These are phyloP conservation scores for Liposcelis brunnea DNA, from an alignment of 2,888 invertebrate species.

Conservation along the genomic window DNA sequence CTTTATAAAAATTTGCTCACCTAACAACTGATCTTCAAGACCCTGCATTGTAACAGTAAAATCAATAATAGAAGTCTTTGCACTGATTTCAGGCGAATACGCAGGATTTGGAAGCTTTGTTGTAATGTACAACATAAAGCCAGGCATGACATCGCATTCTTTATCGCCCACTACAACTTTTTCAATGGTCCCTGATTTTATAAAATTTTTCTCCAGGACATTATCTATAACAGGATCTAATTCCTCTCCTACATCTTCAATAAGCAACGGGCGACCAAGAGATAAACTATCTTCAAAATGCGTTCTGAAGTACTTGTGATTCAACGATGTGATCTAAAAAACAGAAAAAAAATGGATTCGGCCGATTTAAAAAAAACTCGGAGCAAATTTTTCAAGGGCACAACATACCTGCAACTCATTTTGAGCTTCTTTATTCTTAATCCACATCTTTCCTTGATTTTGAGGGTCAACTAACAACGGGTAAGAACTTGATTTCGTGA, in stretches of 20 bases:
- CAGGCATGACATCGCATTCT: conserved; percentile 91
- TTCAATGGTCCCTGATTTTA: conserved; percentile 89
- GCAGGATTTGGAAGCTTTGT: conserved; percentile 93
- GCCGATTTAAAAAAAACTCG: neutral
- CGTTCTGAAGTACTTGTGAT: conserved; percentile 90
- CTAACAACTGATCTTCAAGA: conserved; percentile 84
- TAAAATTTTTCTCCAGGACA: conserved; percentile 91
- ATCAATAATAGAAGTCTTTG: conserved; percentile 91
- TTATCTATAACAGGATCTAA: conserved; percentile 93
- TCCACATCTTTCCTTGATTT: conserved; percentile 95
- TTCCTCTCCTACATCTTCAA: conserved; percentile 90
- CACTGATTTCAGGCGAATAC: conserved; percentile 91
- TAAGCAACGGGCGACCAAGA: conserved; percentile 70
- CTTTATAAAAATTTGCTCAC: conserved; percentile 20
- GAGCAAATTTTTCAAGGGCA: too few relatives aligned
- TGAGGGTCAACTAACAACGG: conserved; percentile 90
- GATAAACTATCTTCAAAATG: conserved; percentile 80
- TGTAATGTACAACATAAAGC: conserved; percentile 88
- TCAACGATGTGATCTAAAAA: conserved; percentile 68
- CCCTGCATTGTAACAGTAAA: conserved; percentile 96
- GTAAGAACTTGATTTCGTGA: conserved; percentile 88
- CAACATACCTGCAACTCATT: conserved; percentile 66
- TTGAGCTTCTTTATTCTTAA: conserved; percentile 76
- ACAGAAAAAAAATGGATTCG: conserved; percentile 9
- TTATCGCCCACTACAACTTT: conserved; percentile 85